phyloP scores from a whole-genome alignment of 2,888 invertebrate genomes.

The Neria commutata region DNA sequence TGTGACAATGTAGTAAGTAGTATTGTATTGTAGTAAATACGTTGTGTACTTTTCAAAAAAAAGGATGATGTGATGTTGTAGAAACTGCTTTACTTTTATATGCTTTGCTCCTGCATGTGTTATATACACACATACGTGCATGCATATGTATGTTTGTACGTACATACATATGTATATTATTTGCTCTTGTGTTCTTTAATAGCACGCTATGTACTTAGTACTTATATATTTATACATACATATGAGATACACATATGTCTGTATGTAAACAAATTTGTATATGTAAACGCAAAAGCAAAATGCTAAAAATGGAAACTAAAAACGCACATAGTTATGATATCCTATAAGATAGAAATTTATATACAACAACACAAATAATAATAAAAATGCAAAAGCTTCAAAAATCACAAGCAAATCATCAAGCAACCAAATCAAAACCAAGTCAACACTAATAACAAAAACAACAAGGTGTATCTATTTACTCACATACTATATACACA shows the following conservation, averaged over 20 bases:
- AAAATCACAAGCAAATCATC: no score
- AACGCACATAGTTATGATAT: slow-evolving; percentile 33
- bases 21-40: slow-evolving; percentile 15
- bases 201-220: slow-evolving; percentile 25
- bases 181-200: no score
- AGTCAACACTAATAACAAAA: no score
- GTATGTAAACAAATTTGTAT: slow-evolving; percentile 8
- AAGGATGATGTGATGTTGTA: slow-evolving; percentile 20
- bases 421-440: no score
- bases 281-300: slow-evolving; percentile 10
- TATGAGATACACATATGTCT: slow-evolving; percentile 27
- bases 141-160: neutral
- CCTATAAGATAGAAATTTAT: slow-evolving; percentile 20
- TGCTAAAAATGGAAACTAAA: slow-evolving; percentile 15
- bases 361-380: slow-evolving; percentile 17
- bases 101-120: slow-evolving; percentile 25
- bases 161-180: slow-evolving; percentile 19
- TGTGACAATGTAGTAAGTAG: slow-evolving; percentile 3
- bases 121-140: slow-evolving; percentile 4
- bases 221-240: slow-evolving; percentile 29
- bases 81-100: slow-evolving; percentile 37
- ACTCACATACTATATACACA: no score
- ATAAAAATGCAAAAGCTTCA: no score
- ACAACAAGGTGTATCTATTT: no score
- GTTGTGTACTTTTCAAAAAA: neutral